Percentiles rank a stretch among this genome's conserved stretches.
phyloP scores from a whole-genome alignment of 2,888 invertebrate species.

The Fabriciana adippe region DNA sequence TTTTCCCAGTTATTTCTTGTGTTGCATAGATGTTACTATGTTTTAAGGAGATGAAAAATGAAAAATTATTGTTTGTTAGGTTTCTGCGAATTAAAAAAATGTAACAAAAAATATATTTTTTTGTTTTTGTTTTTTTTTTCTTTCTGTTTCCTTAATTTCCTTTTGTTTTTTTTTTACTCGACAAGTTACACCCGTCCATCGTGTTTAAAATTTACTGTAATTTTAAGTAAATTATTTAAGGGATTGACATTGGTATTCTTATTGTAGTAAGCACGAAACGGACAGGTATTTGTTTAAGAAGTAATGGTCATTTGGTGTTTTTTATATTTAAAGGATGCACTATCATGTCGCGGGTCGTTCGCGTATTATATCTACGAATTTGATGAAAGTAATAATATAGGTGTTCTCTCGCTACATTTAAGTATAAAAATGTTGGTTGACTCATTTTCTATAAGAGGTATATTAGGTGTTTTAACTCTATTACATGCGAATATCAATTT shows the following conservation, averaged over 20 bases:
- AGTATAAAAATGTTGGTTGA: slow-evolving; percentile 47
- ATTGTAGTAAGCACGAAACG: slow-evolving; percentile 70
- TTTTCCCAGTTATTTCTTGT: slow-evolving; percentile 81
- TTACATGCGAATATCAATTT: too few relatives aligned
- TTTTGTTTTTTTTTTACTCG: slow-evolving; percentile 56
- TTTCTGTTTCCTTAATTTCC: slow-evolving; percentile 58
- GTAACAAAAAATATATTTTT: slow-evolving; percentile 75
- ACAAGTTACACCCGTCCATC: slow-evolving; percentile 83
- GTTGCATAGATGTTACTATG: slow-evolving; percentile 84
- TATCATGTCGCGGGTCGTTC: slow-evolving; percentile 51
- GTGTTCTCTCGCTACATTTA: slow-evolving; percentile 65
- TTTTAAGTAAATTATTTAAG: slow-evolving; percentile 77
- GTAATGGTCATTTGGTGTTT: slow-evolving; percentile 65
- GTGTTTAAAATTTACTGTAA: slow-evolving; percentile 77
- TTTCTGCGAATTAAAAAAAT: slow-evolving; percentile 82
- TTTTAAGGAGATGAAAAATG: slow-evolving; percentile 78
- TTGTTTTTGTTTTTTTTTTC: slow-evolving; percentile 69
- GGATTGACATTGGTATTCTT: slow-evolving; percentile 68
- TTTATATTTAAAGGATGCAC: slow-evolving; percentile 73
- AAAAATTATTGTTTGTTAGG: slow-evolving; percentile 83
- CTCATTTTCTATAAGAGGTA: slow-evolving; percentile 29
- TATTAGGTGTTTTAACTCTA: slow-evolving; percentile 21
- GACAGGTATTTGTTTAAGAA: slow-evolving; percentile 65
- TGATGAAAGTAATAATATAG: slow-evolving; percentile 57
- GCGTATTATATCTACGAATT: slow-evolving; percentile 67